phyloP scores from a whole-genome alignment of 2,888 invertebrate genomes.

The Argynnis bischoffii region DNA sequence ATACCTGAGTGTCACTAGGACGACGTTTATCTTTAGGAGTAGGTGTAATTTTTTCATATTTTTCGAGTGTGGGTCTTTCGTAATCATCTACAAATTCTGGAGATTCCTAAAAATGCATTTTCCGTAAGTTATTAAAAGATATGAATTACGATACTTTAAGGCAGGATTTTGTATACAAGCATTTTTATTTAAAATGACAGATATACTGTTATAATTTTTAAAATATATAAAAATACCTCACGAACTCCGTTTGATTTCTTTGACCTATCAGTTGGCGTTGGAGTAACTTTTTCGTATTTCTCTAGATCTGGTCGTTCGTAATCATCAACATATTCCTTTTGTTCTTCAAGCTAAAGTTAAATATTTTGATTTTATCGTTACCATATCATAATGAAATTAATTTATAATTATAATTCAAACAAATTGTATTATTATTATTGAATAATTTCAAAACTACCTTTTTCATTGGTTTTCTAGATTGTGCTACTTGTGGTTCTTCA shows the following conservation, averaged over 20 bases:
- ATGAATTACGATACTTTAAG: no score
- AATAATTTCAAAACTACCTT: conserved; percentile 57
- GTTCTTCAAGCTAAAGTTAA: conserved; percentile 64
- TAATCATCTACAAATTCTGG: conserved; percentile 86
- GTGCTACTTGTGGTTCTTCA: conserved; percentile 69
- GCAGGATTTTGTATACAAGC: no score
- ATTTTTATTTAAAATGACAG: no score
- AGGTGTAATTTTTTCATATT: conserved; percentile 82
- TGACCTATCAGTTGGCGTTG: conserved; percentile 65
- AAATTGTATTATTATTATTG: no score
- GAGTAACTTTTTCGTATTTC: conserved; percentile 84
- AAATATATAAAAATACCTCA: conserved; percentile 55
- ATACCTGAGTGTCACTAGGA: conserved; percentile 70
- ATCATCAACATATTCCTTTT: conserved; percentile 84
- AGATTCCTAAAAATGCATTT: conserved; percentile 55
- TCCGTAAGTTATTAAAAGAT: neutral
- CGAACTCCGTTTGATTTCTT: conserved; percentile 74
- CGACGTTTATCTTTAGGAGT: conserved; percentile 71
- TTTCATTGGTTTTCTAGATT: conserved; percentile 62
- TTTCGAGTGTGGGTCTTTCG: conserved; percentile 87
- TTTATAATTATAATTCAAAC: neutral
- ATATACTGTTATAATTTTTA: neutral
- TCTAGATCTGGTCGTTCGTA: conserved; percentile 89
- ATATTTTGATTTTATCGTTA: conserved; percentile 21
- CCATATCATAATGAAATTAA: neutral